Evolutionary conservation across 2,797 vertebrate species (phyloP), one percentile per base, ranked within the genome.

Genomic region (Pogoniulus pusillus): DNA sequence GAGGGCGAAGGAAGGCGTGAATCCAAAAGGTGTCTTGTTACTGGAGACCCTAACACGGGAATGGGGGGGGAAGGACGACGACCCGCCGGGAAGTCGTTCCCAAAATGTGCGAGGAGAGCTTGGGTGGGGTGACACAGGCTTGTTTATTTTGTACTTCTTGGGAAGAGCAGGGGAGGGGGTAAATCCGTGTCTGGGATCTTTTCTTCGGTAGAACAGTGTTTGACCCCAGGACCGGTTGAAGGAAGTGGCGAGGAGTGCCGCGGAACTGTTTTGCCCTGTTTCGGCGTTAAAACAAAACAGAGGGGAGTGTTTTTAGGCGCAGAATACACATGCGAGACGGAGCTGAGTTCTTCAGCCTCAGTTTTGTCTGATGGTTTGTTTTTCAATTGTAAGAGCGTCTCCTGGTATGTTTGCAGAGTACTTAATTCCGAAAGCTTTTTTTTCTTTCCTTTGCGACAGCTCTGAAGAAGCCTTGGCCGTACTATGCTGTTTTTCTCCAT

Each of bases 381-480:
- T 29, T 54, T 30, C 3, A 63, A 24, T 90, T 87, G 47, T n/a
- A 76, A 47, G 64, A 93, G 92, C 35, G 64, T 63, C 34, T 79
- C 37, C 43, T 64, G 92, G 82, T 93, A 77, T 87, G 90, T 89
- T 93, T 92, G 92, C 74, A 71, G 41, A 94, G 54, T 78, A 76
- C 74, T 95, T 91, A 47, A 47, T 78, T 65, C 4, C 35, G 77
- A 65, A 89, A 91, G 82, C 58, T 8, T 78, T 41, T 39, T 37
- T 41, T 41, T 41, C 15, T 41, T 59, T 64, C 27, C 34, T 75
- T 78, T 69, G 47, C 70, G 27, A 60, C 71, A 87, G 65, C 16
- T 47, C 71, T 93, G 86, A 41, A 55, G 53, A 30, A n/a, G n/a
- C 76, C 29, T 89, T 14, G 49, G 4, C 84, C 3, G 2, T 89